These are phyloP conservation scores for Actinernus sp. DNA, from an alignment of 92 coral and sea anemone species.

Conservation along the genomic window DNA sequence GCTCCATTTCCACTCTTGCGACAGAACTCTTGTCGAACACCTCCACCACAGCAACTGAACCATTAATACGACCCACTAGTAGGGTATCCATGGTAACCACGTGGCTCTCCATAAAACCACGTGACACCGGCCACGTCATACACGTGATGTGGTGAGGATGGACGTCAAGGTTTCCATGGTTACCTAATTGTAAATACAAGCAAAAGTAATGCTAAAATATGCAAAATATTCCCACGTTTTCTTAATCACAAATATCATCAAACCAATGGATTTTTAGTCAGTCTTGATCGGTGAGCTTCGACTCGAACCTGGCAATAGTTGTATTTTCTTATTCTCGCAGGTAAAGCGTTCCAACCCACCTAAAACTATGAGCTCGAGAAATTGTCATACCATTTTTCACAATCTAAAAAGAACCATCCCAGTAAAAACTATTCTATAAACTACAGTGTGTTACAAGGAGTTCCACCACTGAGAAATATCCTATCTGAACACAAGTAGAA, in stretches of 20 bases:
- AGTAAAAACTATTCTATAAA: no score
- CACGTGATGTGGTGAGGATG: constrained; percentile 85
- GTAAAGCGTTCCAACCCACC: no score
- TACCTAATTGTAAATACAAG: constrained; percentile 60
- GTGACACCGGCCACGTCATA: constrained; percentile 87
- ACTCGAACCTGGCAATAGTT: no score
- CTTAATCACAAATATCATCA: neutral
- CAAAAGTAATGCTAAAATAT: neutral
- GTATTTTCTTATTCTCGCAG: no score
- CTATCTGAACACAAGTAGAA: no score
- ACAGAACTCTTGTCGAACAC: constrained; percentile 78
- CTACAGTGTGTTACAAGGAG: no score
- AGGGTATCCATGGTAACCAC: constrained; percentile 81
- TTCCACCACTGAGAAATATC: no score
- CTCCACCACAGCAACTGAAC: constrained; percentile 79
- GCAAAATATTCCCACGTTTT: neutral
- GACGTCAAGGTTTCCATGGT: constrained; percentile 75
- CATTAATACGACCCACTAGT: constrained; percentile 76
- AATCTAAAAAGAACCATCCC: no score
- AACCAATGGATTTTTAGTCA: no score
- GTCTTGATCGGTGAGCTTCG: no score
- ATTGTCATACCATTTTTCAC: no score
- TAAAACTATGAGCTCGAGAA: no score
- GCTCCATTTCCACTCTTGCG: constrained; percentile 76
- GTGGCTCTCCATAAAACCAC: constrained; percentile 85